Evolutionary conservation across 2,888 invertebrate genomes (phyloP), one percentile per base, ranked within the genome.

Genomic region (Siphonodentalium dalli): DNA sequence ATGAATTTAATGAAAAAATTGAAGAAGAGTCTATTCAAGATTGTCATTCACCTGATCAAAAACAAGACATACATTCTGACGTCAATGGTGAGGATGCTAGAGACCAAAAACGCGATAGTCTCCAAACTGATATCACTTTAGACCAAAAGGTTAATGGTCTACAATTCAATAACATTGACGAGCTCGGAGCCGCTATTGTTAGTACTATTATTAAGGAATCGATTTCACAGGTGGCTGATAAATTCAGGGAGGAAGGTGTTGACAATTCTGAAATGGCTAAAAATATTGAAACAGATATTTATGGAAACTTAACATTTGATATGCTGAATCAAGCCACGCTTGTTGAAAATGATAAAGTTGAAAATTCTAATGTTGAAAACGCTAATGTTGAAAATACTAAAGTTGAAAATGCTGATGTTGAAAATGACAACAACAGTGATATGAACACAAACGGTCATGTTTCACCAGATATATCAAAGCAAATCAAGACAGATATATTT

Each of bases 141-240:
- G 48, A 52, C 13, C 20, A 37, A 27, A 56, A 53, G 20, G 40
- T 52, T 28, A 55, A 62, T 23, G 39, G 49, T 35, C 48, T 46
- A 8, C 59, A 58, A 15, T 65, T 73, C 37, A 57, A 57, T 37
- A 68, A 64, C 38, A 50, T 78, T 33, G 75, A 78, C 51, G 74
- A 76, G 27, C 49, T 76, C 8, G 71, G 74, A 5, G 56, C 69
- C 27, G 71, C 74, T 5, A 68, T 77, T 35, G 75, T 74, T 34
- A 73, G 73, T 4, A 69, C 73, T 27, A 69, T 75, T 1, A 52
- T 78, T 47, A 74, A 72, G 44, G 59, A 65, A 27, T 69, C 69
- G 21, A 33, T 77, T 21, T 65, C 72, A 2, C 65, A 65, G 11
- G 48, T 75, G 15, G 61, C 63, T n/a, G 54, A 64, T 27, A 51